Percentiles rank a stretch among this genome's conserved stretches.
Evolutionary conservation across 2,888 invertebrate species (phyloP).

Genomic region (Eucriotettix oculatus): DNA sequence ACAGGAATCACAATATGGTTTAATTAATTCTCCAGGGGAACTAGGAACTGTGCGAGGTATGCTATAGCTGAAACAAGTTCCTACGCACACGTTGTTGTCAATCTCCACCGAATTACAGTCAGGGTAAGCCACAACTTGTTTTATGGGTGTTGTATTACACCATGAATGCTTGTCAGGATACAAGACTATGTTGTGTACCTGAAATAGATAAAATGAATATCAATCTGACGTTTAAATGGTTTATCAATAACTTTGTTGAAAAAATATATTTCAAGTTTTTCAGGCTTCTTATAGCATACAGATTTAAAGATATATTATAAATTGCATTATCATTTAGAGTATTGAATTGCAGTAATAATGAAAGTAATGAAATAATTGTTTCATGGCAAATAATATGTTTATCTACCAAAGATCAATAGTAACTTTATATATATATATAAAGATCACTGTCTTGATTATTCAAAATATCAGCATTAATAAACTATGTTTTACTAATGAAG

Average conservation of each 20-base stretch:
- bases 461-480: no score
- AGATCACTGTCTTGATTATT: no score
- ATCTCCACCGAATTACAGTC: constrained; percentile 45
- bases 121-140: constrained; percentile 47
- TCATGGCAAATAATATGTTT: no score
- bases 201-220: neutral
- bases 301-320: no score
- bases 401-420: no score
- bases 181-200: constrained; percentile 53
- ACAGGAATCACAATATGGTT: constrained; percentile 53
- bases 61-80: constrained; percentile 53
- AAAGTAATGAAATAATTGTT: no score
- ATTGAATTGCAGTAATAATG: no score
- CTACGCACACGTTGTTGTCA: constrained; percentile 53
- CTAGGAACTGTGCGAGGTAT: constrained; percentile 49
- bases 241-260: neutral
- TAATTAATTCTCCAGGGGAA: constrained; percentile 43
- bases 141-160: constrained; percentile 50
- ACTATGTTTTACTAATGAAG: no score
- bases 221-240: neutral
- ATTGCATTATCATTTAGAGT: no score
- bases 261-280: neutral
- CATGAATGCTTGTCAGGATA: constrained; percentile 53
- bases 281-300: no score
- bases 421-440: no score